Conservation (phyloP, 1,140 invertebrate genomes). For the Eupristina koningsbergeri region DNA sequence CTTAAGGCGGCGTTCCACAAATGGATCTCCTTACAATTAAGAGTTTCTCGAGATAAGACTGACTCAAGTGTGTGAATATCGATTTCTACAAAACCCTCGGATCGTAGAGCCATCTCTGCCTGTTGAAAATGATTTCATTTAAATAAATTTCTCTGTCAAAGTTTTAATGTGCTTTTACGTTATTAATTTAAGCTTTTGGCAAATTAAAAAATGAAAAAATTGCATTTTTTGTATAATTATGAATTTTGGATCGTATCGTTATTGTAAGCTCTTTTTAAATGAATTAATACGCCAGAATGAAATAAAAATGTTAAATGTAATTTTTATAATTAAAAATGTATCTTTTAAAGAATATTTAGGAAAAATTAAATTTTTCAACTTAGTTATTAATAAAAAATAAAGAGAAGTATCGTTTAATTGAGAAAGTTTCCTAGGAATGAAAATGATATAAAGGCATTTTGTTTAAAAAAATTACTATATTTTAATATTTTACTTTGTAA, state of each 20-base stretch:
- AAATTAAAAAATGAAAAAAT: not conserved
- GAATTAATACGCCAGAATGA: not conserved
- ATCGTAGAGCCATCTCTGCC: constrained; percentile 93
- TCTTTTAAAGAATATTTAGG: not conserved
- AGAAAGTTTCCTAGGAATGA: constrained; percentile 47
- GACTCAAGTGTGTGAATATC: constrained; percentile 91
- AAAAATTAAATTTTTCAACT: constrained; percentile 18
- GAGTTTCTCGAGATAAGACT: constrained; percentile 88
- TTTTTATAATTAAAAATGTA: constrained; percentile 14
- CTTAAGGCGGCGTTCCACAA: constrained; percentile 91
- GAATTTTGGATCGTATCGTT: not conserved
- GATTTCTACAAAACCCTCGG: constrained; percentile 94
- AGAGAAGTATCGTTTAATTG: constrained; percentile 2
- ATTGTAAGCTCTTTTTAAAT: not conserved
- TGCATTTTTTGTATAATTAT: not conserved
- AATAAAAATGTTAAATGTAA: not conserved
- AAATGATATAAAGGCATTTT: constrained; percentile 44
- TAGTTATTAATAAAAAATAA: constrained; percentile 21
- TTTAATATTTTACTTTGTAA: constrained; percentile 49
- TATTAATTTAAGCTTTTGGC: not conserved
- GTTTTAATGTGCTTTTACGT: not conserved
- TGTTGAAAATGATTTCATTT: constrained; percentile 72
- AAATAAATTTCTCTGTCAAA: not conserved
- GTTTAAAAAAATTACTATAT: constrained; percentile 51
- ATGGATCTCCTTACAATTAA: constrained; percentile 93